A percentile compares a stretch with the other conserved stretches of the same genome.
phyloP scores from a whole-genome alignment of 2,797 vertebrate species.

The Remorina albescens region DNA sequence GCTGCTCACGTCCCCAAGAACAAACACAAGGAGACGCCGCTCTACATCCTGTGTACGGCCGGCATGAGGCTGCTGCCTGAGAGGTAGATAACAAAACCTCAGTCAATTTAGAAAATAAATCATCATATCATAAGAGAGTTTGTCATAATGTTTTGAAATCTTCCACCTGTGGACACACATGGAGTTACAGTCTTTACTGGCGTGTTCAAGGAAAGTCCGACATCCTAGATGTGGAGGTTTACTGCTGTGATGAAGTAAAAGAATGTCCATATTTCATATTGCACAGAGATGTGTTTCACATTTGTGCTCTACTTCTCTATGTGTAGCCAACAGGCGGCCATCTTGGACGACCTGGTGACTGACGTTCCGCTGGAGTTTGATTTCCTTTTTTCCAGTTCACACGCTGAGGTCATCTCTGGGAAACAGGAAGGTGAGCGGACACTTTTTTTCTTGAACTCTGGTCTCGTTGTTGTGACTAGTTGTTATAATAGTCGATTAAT shows the following conservation, averaged over 20 bases:
- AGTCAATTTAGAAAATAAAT: too few relatives aligned
- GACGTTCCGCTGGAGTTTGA: conserved; percentile 94
- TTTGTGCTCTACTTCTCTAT: not conserved
- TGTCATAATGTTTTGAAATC: too few relatives aligned
- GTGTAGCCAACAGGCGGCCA: conserved; percentile 91
- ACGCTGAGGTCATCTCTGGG: conserved; percentile 96
- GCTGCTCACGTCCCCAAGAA: conserved; percentile 90
- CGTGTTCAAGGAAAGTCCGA: too few relatives aligned
- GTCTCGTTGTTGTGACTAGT: not conserved
- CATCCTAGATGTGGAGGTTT: not conserved
- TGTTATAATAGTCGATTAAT: not conserved
- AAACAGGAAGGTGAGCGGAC: conserved; percentile 93
- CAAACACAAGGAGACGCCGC: conserved; percentile 96
- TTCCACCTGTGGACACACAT: too few relatives aligned
- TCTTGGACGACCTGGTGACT: conserved; percentile 92
- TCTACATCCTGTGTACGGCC: conserved; percentile 96
- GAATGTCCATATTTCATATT: not conserved
- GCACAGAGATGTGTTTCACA: not conserved
- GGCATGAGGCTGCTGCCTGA: conserved; percentile 95
- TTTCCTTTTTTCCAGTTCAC: conserved; percentile 95
- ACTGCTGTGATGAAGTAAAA: not conserved
- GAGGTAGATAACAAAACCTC: conserved; percentile 73
- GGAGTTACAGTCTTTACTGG: too few relatives aligned
- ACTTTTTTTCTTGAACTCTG: not conserved
- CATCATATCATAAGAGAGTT: too few relatives aligned